Conservation (phyloP, 2,888 invertebrate species). For the Hydriomena furcata region DNA sequence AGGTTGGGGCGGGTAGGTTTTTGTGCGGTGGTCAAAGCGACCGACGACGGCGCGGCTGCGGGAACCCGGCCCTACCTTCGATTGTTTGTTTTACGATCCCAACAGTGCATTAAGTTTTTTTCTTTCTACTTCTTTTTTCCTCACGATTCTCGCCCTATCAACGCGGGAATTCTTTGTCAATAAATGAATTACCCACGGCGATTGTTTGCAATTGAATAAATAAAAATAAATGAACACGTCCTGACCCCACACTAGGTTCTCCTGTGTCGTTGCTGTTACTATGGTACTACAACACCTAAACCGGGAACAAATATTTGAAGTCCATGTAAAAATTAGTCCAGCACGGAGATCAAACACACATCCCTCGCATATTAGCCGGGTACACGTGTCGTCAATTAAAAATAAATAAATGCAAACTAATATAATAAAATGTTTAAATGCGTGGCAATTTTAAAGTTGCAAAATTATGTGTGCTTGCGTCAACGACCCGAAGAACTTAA, state of each 20-base stretch:
- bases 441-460: constrained; percentile 50
- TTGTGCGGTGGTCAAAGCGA: constrained; percentile 76
- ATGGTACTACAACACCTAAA: no score
- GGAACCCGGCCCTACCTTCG: constrained; percentile 64
- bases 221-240: no score
- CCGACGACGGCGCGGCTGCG: constrained; percentile 70
- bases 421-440: constrained; percentile 55
- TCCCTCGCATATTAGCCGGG: no score
- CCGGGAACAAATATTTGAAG: no score
- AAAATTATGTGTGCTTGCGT: constrained; percentile 58
- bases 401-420: constrained; percentile 21
- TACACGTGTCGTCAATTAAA: no score
- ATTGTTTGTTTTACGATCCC: constrained; percentile 82
- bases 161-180: constrained; percentile 51
- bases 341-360: no score
- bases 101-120: constrained; percentile 78
- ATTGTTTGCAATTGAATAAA: constrained; percentile 20
- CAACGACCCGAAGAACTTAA: constrained; percentile 72
- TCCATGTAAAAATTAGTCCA: no score
- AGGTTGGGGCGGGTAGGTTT: constrained; percentile 78
- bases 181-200: constrained; percentile 41
- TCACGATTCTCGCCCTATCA: constrained; percentile 74
- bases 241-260: no score
- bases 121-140: constrained; percentile 71
- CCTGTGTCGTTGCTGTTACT: no score